Percentiles rank a stretch among this genome's conserved stretches.
phyloP scores from a whole-genome alignment of 2,113 vertebrate genomes.

The Ovis aries region DNA sequence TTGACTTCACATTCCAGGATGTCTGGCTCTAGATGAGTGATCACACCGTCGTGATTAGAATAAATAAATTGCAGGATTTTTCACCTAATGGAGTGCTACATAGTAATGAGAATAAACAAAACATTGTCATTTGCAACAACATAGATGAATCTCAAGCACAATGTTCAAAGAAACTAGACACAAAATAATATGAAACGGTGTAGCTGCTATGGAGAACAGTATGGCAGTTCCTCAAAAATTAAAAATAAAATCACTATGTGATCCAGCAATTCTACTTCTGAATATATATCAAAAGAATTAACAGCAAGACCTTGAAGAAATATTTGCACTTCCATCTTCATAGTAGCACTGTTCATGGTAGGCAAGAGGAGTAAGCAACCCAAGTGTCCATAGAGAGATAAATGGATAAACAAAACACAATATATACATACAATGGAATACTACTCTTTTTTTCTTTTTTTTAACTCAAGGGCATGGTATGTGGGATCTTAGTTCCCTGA shows the following conservation, averaged over 20 bases:
- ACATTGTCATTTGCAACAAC: neutral
- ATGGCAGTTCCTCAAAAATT: neutral
- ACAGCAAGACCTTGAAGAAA: neutral
- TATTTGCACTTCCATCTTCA: neutral
- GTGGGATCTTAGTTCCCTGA: neutral
- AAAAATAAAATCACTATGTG: neutral
- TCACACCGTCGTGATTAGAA: neutral
- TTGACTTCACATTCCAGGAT: too few species aligned
- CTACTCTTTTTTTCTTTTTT: neutral
- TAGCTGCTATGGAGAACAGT: neutral
- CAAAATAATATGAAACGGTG: neutral
- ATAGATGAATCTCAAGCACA: neutral
- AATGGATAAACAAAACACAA: neutral
- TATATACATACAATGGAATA: neutral
- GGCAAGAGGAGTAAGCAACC: neutral
- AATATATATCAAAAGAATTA: neutral
- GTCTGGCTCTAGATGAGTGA: too few species aligned
- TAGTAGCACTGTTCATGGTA: neutral
- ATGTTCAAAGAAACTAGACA: neutral
- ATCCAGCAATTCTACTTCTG: neutral
- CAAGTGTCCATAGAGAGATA: neutral
- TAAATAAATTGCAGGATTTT: neutral
- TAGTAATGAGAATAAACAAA: neutral
- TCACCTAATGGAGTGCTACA: neutral
- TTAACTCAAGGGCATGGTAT: neutral